phyloP scores from a whole-genome alignment of 2,888 invertebrate genomes.

The Trachelus iudaicus region DNA sequence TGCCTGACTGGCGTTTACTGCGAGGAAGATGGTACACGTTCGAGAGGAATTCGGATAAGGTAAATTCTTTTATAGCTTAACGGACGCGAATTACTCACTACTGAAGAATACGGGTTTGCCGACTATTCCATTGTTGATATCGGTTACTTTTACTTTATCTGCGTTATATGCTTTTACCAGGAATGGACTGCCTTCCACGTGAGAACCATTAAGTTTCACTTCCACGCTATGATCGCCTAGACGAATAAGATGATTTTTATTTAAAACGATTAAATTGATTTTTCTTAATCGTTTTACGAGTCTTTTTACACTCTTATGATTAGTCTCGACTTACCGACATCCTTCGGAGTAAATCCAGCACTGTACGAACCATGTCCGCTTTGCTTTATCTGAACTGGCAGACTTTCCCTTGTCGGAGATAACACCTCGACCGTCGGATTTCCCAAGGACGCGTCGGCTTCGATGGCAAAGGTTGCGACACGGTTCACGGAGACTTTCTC shows the following conservation, averaged over 20 bases:
- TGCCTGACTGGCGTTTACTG: constrained; percentile 93
- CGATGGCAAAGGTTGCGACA: constrained; percentile 86
- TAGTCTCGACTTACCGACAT: constrained; percentile 76
- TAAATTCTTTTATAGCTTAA: background rate
- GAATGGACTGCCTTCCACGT: constrained; percentile 95
- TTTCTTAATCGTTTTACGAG: background rate
- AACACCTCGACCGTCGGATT: constrained; percentile 81
- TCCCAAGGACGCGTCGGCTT: constrained; percentile 78
- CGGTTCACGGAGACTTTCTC: constrained; percentile 92
- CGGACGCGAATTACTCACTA: constrained; percentile 70
- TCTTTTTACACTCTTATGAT: background rate
- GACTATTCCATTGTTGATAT: constrained; percentile 90
- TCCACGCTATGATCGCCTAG: constrained; percentile 89
- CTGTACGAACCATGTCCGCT: constrained; percentile 82
- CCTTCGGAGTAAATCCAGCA: constrained; percentile 88
- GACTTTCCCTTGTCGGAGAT: constrained; percentile 63
- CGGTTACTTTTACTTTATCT: constrained; percentile 92
- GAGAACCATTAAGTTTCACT: constrained; percentile 77
- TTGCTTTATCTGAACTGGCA: constrained; percentile 87
- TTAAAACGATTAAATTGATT: background rate
- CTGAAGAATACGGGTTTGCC: constrained; percentile 95
- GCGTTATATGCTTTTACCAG: constrained; percentile 96
- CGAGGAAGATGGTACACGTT: background rate
- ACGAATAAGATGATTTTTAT: constrained; percentile 9
- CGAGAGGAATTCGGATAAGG: constrained; percentile 78